Percentiles rank a stretch among this genome's conserved stretches.
Evolutionary conservation across 2,888 invertebrate genomes (phyloP).

Genomic region (Aplocera efformata): DNA sequence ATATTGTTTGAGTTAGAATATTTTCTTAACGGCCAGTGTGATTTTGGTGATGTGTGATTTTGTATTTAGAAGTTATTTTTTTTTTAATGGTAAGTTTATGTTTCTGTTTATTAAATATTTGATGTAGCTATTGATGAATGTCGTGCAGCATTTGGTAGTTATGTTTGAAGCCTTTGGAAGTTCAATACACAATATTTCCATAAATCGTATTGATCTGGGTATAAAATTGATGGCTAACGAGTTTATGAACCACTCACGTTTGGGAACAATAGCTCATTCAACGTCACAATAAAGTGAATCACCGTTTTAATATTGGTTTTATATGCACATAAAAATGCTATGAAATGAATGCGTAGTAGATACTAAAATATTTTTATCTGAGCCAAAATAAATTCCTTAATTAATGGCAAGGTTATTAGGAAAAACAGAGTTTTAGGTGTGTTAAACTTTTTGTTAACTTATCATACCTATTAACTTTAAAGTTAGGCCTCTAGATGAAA

Average conservation of each 20-base stretch:
- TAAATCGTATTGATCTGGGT: conserved; percentile 31
- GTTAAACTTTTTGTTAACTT: too few species aligned
- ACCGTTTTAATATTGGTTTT: conserved; percentile 16
- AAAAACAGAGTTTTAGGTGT: too few species aligned
- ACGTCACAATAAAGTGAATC: conserved; percentile 31
- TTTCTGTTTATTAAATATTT: too few species aligned
- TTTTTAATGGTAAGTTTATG: conserved; percentile 5
- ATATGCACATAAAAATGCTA: conserved; percentile 24
- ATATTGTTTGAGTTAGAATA: conserved; percentile 34
- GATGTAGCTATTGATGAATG: too few species aligned
- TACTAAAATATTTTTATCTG: too few species aligned
- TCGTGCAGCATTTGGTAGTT: too few species aligned
- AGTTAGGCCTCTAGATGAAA: too few species aligned
- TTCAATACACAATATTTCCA: too few species aligned
- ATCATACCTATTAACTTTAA: too few species aligned
- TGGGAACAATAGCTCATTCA: conserved; percentile 42
- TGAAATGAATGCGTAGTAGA: conserved; percentile 2
- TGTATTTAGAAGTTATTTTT: conserved; percentile 5
- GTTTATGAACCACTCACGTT: conserved; percentile 40
- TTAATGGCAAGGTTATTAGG: too few species aligned
- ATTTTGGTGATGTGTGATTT: conserved; percentile 11
- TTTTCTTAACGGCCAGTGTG: conserved; percentile 26
- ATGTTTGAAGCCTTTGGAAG: too few species aligned
- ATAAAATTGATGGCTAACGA: conserved; percentile 36
- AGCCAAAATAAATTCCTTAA: too few species aligned